A percentile compares a stretch with the other conserved stretches of the same genome.
Evolutionary conservation across 1,140 invertebrate species (phyloP).

Genomic region (Cydia amplana): DNA sequence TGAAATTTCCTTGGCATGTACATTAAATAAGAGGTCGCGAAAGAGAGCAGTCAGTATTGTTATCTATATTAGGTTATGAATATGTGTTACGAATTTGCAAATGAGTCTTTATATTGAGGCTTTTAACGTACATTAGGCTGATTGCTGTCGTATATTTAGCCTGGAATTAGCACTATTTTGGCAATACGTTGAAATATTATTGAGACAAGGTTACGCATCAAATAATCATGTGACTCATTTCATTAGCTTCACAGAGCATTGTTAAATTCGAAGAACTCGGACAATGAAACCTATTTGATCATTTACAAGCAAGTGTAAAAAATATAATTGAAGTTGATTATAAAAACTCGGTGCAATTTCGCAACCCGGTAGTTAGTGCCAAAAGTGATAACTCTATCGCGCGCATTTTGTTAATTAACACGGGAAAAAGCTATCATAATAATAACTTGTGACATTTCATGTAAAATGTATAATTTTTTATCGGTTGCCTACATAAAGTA

Average conservation of each 20-base stretch:
- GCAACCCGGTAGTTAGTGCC: not conserved
- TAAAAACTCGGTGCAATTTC: conserved; percentile 7
- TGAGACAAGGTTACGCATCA: not conserved
- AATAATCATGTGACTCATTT: conserved; percentile 10
- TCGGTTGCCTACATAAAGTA: too few relatives aligned
- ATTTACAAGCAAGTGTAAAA: conserved; percentile 10
- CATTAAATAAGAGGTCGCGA: not conserved
- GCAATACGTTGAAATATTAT: not conserved
- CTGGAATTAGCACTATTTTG: not conserved
- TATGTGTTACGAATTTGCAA: conserved; percentile 28
- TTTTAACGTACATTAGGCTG: conserved; percentile 29
- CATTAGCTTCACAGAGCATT: conserved; percentile 3
- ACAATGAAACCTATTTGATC: conserved; percentile 1
- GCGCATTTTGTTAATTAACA: not conserved
- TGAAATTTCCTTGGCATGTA: not conserved
- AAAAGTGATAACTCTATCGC: conserved; percentile 17
- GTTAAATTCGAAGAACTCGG: not conserved
- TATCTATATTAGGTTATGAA: conserved; percentile 29
- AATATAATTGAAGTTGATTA: conserved; percentile 7
- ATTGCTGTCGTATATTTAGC: conserved; percentile 16
- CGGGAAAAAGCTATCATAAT: not conserved
- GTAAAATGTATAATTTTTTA: not conserved
- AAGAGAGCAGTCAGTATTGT: conserved; percentile 11
- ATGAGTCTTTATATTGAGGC: conserved; percentile 26
- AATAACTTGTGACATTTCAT: not conserved